Evolutionary conservation across 2,888 invertebrate species (phyloP).

Genomic region (Theristus sp.): DNA sequence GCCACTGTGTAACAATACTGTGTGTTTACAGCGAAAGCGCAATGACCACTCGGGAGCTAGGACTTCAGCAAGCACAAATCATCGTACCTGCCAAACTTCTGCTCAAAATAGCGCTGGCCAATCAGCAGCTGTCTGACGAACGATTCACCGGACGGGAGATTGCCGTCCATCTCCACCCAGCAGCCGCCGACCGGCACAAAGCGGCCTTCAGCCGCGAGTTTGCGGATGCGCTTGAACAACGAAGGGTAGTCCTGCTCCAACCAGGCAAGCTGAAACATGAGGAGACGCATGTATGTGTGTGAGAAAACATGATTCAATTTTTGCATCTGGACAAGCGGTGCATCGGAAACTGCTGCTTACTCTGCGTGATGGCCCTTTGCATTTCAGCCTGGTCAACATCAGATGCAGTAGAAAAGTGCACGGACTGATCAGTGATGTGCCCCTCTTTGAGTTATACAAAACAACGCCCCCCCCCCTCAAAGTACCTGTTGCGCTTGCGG

Average conservation of each 20-base stretch:
- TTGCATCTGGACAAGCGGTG: too few relatives aligned
- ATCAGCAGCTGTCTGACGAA: slow-evolving; percentile 38
- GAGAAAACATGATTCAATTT: too few relatives aligned
- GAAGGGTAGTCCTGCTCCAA: neutral
- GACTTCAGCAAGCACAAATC: neutral
- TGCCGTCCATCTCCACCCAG: slow-evolving; percentile 38
- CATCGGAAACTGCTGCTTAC: too few relatives aligned
- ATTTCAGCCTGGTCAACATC: too few relatives aligned
- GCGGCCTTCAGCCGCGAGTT: slow-evolving; percentile 16
- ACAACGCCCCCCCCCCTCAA: neutral
- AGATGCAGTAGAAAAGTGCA: too few relatives aligned
- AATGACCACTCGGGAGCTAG: too few relatives aligned
- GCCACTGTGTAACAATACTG: too few relatives aligned
- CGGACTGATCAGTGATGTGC: too few relatives aligned
- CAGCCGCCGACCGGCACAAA: slow-evolving; percentile 38
- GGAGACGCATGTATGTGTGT: too few relatives aligned
- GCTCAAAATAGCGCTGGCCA: slow-evolving; percentile 35
- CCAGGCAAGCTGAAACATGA: neutral
- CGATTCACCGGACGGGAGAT: slow-evolving; percentile 35
- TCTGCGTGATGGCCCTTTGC: too few relatives aligned
- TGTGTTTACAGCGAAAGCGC: too few relatives aligned
- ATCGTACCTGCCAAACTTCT: slow-evolving; percentile 31
- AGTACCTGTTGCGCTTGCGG: slow-evolving; percentile 33
- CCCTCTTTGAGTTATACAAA: too few relatives aligned
- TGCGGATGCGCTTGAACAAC: neutral